A percentile compares a stretch with the other conserved stretches of the same genome.
These are phyloP conservation scores for Belgica antarctica DNA, from an alignment of 2,888 invertebrate genomes.

Conservation along the genomic window DNA sequence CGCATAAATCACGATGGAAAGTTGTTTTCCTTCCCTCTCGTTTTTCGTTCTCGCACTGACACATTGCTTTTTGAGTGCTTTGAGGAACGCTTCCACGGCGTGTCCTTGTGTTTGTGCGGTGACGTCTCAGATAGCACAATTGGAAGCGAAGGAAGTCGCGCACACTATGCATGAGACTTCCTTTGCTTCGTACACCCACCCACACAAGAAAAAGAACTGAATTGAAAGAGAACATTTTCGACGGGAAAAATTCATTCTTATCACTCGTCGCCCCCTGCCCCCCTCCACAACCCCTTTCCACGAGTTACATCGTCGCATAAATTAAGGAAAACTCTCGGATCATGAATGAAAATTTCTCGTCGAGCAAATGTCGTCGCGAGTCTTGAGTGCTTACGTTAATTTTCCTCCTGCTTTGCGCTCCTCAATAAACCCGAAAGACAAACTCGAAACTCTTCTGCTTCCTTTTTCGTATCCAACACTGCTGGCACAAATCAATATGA, in stretches of 20 bases:
- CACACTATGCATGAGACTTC: not conserved
- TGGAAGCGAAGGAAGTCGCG: not conserved
- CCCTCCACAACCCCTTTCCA: not conserved
- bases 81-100: not conserved
- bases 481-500: constrained; percentile 39
- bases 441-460: not conserved
- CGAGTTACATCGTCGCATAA: not conserved
- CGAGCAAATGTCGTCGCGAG: not conserved
- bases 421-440: constrained; percentile 1
- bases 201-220: no score
- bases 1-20: constrained; percentile 18
- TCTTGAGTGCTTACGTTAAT: not conserved
- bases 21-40: not conserved
- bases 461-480: constrained; percentile 3
- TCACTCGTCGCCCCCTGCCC: not conserved
- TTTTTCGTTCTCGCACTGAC: constrained; percentile 4
- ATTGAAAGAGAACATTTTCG: constrained; percentile 26
- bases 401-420: not conserved
- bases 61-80: not conserved
- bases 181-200: not conserved
- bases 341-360: not conserved
- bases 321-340: not conserved
- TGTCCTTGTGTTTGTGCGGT: not conserved
- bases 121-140: not conserved
- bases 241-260: not conserved